Percentiles rank a stretch among this genome's conserved stretches.
Conservation (phyloP, 2,888 invertebrate genomes). For the Epinotia brunnichana region DNA sequence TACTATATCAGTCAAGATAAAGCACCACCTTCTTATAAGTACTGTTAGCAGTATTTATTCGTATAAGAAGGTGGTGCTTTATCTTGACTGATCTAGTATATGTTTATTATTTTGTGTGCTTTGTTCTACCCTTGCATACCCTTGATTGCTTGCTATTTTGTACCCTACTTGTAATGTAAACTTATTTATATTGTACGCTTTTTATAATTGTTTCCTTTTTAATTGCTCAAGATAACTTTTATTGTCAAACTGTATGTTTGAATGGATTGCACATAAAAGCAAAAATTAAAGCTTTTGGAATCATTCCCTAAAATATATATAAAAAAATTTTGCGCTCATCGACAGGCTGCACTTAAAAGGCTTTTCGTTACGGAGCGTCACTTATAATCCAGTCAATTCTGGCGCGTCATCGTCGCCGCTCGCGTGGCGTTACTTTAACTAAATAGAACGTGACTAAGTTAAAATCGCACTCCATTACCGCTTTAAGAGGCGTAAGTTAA, state of each 20-base stretch:
- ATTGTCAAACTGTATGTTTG: background rate
- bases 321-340: conserved; percentile 48
- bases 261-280: background rate
- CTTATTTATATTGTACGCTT: too few relatives aligned
- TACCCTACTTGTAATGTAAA: too few relatives aligned
- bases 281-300: conserved; percentile 9
- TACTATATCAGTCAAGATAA: too few relatives aligned
- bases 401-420: conserved; percentile 66
- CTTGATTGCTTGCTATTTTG: too few relatives aligned
- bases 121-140: too few relatives aligned
- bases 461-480: conserved; percentile 56
- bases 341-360: conserved; percentile 71
- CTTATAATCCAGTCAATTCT: conserved; percentile 68
- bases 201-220: too few relatives aligned
- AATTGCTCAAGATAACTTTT: background rate
- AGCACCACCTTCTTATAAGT: too few relatives aligned
- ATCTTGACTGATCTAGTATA: too few relatives aligned
- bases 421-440: conserved; percentile 56
- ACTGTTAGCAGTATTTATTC: too few relatives aligned
- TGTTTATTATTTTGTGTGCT: too few relatives aligned
- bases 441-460: conserved; percentile 62
- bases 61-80: too few relatives aligned
- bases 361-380: conserved; percentile 66
- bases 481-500: conserved; percentile 62
- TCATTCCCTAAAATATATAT: conserved; percentile 19